Evolutionary conservation across 2,888 invertebrate genomes (phyloP), one percentile per base, ranked within the genome.

Genomic region (Caradrina clavipalpis): DNA sequence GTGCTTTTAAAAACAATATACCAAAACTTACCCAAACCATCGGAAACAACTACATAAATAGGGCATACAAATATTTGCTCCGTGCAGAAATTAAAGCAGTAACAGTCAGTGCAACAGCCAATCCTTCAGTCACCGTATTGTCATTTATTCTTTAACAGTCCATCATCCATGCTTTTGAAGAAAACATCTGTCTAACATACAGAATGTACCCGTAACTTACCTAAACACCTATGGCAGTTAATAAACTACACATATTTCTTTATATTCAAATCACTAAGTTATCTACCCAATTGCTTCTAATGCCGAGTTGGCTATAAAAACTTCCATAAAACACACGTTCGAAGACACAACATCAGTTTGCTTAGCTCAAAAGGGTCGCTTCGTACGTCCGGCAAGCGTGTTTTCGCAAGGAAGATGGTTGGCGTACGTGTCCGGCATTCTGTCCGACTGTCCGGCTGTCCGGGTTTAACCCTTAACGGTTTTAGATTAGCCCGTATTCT

Each of bases 351-450:
- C 82, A 87, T 85, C 80, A 85, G 85, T 87, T 87, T 86, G 81
- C 81, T 81, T 79, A 78, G 79, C 82, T 84, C 86, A 83, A 85
- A 86, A 84, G 88, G 87, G 87, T 82, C 83, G 82, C 82, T 77
- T 73, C 77, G 71, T 85, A 83, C 81, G 87, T 87, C 83, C 85
- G 83, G 81, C 78, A 83, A 86, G 84, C 87, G 83, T 85, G 87
- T 86, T 89, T 82, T 81, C 83, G 69, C 83, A 86, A 83, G 83
- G 87, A 90, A 91, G 88, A 91, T 89, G 89, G 90, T 86, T 78
- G 82, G 72, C 59, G 86, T 87, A 92, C 92, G 92, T 92, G 92
- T 80, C 71, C 75, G 62, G 91, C 87, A 91, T 86, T 69, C 69
- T 19, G 53, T 51, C 67, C 51, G 77, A 22, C 53, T 57, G 64